A percentile compares a stretch with the other conserved stretches of the same genome.
These are phyloP conservation scores for Luperina nickerlii DNA, from an alignment of 2,888 invertebrate species.

Conservation along the genomic window DNA sequence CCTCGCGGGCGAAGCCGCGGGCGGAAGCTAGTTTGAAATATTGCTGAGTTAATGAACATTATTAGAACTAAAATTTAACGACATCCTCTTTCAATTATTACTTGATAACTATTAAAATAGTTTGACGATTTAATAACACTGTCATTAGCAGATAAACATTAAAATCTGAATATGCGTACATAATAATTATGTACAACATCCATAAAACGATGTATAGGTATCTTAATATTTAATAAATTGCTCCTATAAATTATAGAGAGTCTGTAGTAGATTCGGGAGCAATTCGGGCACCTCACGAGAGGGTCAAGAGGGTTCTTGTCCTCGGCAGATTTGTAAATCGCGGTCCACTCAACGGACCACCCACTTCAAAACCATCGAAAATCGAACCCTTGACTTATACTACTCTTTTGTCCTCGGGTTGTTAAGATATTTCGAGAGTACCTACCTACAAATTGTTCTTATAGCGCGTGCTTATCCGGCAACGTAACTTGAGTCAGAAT, in stretches of 20 bases:
- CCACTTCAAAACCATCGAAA: slow-evolving; percentile 75
- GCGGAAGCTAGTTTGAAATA: neutral
- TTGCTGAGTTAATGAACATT: neutral
- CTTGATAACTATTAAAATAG: slow-evolving; percentile 29
- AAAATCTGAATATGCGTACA: slow-evolving; percentile 15
- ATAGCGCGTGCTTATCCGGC: slow-evolving; percentile 20
- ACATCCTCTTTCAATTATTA: slow-evolving; percentile 36
- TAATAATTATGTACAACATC: neutral
- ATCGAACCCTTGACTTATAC: slow-evolving; percentile 65
- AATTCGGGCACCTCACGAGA: slow-evolving; percentile 69
- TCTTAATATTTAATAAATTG: slow-evolving; percentile 28
- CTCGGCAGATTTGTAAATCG: slow-evolving; percentile 83
- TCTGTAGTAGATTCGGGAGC: slow-evolving; percentile 60
- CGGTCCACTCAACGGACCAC: slow-evolving; percentile 77
- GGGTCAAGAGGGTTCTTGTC: slow-evolving; percentile 80
- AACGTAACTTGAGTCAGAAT: neutral
- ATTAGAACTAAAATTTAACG: slow-evolving; percentile 20
- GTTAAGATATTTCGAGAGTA: slow-evolving; percentile 61
- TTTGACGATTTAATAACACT: slow-evolving; percentile 34
- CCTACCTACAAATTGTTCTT: slow-evolving; percentile 50
- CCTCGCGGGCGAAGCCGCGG: no score
- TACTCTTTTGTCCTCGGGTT: slow-evolving; percentile 74
- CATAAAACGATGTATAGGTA: slow-evolving; percentile 6
- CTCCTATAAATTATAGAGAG: slow-evolving; percentile 64
- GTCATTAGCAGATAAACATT: slow-evolving; percentile 35